phyloP scores from a whole-genome alignment of 1,140 invertebrate species.

The Polypedilum vanderplanki region DNA sequence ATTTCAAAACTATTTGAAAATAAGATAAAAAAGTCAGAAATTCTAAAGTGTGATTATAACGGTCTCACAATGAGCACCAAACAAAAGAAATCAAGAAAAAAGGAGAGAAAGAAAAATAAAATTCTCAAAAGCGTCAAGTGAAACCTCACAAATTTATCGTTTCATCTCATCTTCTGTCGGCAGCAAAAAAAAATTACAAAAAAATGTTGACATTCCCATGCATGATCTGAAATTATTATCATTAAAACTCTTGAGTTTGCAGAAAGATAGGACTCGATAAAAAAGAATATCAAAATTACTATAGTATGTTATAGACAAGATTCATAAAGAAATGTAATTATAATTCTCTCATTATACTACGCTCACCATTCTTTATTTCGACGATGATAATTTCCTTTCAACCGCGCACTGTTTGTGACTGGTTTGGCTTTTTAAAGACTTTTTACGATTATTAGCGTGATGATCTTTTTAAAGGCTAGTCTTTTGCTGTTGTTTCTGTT shows the following conservation, averaged over 20 bases:
- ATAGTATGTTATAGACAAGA: background rate
- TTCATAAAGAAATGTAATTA: conserved; percentile 26
- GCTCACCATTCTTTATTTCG: background rate
- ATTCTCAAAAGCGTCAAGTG: background rate
- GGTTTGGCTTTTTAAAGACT: too few species aligned
- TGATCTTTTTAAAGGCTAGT: background rate
- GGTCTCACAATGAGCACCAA: background rate
- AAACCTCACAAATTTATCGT: background rate
- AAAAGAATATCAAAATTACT: background rate
- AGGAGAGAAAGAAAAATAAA: background rate
- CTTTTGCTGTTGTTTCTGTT: background rate
- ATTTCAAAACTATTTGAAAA: background rate
- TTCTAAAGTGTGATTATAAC: conserved; percentile 26
- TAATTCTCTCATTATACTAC: background rate
- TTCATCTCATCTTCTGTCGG: conserved; percentile 9
- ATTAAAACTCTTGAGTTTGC: background rate
- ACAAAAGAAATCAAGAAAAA: background rate
- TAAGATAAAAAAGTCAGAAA: background rate
- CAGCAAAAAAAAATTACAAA: background rate
- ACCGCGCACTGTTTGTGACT: background rate
- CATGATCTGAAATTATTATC: background rate
- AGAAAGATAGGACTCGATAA: background rate
- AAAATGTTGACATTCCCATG: background rate
- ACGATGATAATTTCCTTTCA: conserved; percentile 12
- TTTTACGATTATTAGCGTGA: too few species aligned